phyloP scores from a whole-genome alignment of 2,797 vertebrate species.

The Varecia variegata region DNA sequence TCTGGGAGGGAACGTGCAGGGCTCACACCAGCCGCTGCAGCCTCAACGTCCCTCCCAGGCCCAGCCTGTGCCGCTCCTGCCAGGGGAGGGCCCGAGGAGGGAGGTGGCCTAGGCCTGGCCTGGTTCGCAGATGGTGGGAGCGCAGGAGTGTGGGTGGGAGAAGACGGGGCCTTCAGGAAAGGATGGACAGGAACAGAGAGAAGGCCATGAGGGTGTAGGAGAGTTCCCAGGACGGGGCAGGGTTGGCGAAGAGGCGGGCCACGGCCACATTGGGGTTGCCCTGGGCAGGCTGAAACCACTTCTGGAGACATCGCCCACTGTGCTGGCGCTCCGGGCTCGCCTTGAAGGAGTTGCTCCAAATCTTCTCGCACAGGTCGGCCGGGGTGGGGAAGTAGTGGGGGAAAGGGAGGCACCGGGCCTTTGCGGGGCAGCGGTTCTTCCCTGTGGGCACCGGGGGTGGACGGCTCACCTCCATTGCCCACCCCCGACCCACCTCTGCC shows the following conservation, averaged over 20 bases:
- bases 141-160: neutral
- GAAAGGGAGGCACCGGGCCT: slow-evolving; percentile 85
- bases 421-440: slow-evolving; percentile 86
- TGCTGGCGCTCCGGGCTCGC: slow-evolving; percentile 82
- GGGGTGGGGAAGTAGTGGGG: slow-evolving; percentile 84
- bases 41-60: neutral
- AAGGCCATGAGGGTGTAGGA: neutral
- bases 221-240: neutral
- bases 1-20: fast-evolving
- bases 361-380: slow-evolving; percentile 90
- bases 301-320: slow-evolving; percentile 92
- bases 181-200: neutral
- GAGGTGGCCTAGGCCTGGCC: neutral
- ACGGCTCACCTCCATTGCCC: neutral
- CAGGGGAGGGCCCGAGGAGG: neutral
- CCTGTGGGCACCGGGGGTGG: slow-evolving; percentile 76
- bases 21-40: neutral
- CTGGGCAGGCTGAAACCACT: slow-evolving; percentile 89
- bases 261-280: slow-evolving; percentile 91
- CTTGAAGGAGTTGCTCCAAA: slow-evolving; percentile 92
- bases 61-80: neutral
- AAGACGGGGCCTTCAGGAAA: neutral
- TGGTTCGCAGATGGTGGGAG: neutral
- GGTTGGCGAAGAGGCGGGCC: slow-evolving; percentile 83
- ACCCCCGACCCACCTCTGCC: neutral